Evolutionary conservation across 37 sponge, comb jelly and placozoan genomes (phyloP).

Genomic region (Agelas oroides): DNA sequence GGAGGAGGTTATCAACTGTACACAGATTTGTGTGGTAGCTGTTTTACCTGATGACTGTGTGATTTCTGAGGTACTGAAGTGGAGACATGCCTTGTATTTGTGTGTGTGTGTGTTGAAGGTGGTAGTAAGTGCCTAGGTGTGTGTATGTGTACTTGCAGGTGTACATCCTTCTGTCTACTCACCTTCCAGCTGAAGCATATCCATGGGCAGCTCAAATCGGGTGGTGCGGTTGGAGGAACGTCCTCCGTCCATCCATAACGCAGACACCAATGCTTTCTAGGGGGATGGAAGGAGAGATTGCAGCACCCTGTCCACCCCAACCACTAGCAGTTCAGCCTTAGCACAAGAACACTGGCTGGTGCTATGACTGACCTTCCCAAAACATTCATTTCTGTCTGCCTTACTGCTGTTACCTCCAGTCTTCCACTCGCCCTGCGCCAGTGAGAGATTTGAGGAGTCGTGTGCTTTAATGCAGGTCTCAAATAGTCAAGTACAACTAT

Average conservation of each 20-base stretch:
- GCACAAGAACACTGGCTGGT: too few species aligned
- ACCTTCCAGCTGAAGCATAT: constrained; percentile 59
- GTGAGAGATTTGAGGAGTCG: too few species aligned
- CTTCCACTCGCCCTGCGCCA: background rate
- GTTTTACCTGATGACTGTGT: constrained; percentile 73
- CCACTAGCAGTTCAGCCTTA: too few species aligned
- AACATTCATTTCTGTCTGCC: constrained; percentile 62
- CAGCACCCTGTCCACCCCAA: too few species aligned
- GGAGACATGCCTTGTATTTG: constrained; percentile 64
- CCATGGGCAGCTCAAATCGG: constrained; percentile 78
- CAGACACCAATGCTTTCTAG: constrained; percentile 19
- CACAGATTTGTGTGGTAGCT: too few species aligned
- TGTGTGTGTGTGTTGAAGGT: too few species aligned
- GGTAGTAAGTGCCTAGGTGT: too few species aligned
- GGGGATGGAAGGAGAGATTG: background rate
- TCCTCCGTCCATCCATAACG: constrained; percentile 43
- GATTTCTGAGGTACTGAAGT: constrained; percentile 45
- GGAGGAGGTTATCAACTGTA: too few species aligned
- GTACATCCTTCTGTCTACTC: too few species aligned
- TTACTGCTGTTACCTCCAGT: background rate
- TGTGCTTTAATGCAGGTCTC: too few species aligned
- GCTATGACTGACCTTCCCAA: constrained; percentile 55
- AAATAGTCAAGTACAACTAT: too few species aligned
- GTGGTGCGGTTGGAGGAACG: constrained; percentile 35
- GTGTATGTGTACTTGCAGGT: too few species aligned